Percentiles rank a stretch among this genome's conserved stretches.
Conservation (phyloP, 2,888 invertebrate species). For the Catocala sponsa region DNA sequence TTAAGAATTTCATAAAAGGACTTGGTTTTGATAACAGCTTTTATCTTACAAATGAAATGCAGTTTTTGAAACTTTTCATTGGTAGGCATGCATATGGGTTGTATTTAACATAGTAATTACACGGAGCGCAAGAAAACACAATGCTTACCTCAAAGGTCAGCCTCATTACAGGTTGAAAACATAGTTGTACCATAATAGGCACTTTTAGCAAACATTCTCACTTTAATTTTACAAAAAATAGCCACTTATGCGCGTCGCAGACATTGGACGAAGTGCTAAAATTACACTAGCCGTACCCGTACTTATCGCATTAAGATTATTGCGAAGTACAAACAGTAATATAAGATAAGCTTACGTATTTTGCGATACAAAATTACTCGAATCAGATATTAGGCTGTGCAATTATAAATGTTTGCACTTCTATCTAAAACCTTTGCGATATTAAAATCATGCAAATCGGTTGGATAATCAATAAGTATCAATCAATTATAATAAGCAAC, state of each 20-base stretch:
- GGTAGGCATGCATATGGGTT: not conserved
- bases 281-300: constrained; percentile 4
- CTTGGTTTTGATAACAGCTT: no score
- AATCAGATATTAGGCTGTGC: constrained; percentile 41
- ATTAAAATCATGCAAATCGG: constrained; percentile 63
- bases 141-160: constrained; percentile 1
- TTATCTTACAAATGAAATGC: no score
- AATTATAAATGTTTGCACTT: constrained; percentile 62
- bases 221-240: not conserved
- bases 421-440: constrained; percentile 62
- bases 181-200: not conserved
- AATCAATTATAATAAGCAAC: constrained; percentile 63
- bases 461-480: constrained; percentile 52
- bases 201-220: not conserved
- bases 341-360: constrained; percentile 37
- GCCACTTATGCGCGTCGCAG: not conserved
- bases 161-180: not conserved
- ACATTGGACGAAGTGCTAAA: constrained; percentile 7
- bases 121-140: not conserved
- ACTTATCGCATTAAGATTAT: constrained; percentile 32
- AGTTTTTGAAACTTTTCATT: not conserved
- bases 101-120: not conserved
- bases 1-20: no score
- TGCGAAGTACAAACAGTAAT: constrained; percentile 34
- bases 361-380: constrained; percentile 23